phyloP scores from a whole-genome alignment of 1,140 invertebrate species.

The Tetraneura akinire region DNA sequence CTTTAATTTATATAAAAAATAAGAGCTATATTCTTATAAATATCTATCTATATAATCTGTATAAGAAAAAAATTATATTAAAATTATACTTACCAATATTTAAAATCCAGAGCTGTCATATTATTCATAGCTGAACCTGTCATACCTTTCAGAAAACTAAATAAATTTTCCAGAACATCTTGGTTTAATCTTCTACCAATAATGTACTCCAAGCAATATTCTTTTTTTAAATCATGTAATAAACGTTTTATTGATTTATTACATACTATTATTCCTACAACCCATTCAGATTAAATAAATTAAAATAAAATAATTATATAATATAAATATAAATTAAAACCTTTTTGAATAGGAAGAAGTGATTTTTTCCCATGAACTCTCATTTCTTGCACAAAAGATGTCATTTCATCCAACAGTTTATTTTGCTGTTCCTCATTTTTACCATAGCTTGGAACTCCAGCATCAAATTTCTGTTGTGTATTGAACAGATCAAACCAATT shows the following conservation, averaged over 20 bases:
- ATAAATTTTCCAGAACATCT: too few relatives aligned
- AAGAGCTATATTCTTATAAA: neutral
- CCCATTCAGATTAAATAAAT: too few relatives aligned
- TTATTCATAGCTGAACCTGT: neutral
- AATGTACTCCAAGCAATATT: neutral
- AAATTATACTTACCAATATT: neutral
- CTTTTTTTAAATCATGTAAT: neutral
- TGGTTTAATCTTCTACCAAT: neutral
- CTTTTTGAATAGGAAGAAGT: neutral
- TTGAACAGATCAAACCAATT: neutral
- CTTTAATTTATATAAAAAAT: neutral
- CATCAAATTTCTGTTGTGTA: neutral
- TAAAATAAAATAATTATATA: slow-evolving; percentile 14
- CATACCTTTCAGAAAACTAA: neutral
- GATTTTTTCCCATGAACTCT: neutral
- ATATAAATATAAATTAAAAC: neutral
- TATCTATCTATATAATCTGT: neutral
- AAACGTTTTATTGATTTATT: neutral
- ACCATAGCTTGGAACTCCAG: neutral
- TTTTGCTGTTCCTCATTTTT: neutral
- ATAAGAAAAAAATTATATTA: neutral
- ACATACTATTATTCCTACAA: neutral
- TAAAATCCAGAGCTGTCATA: neutral
- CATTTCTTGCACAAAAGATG: neutral
- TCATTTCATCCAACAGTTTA: neutral